Conservation (phyloP, 2,113 vertebrate genomes). For the Dicaeum eximium region DNA sequence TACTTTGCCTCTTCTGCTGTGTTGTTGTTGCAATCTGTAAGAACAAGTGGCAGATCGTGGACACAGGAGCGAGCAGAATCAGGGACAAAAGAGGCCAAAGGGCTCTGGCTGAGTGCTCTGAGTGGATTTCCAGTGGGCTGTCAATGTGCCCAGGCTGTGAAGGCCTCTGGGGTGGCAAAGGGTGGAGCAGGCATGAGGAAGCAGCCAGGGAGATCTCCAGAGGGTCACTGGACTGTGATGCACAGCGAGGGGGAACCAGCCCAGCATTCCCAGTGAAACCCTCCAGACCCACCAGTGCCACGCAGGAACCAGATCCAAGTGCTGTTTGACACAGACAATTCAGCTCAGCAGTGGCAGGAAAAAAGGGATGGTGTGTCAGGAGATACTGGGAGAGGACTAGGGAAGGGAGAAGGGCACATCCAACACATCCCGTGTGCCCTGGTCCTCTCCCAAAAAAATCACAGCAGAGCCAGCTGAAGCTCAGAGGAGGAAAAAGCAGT, state of each 20-base stretch:
- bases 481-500: background rate
- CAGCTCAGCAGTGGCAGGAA: background rate
- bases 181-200: background rate
- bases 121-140: background rate
- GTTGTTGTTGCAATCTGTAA: rapidly evolving
- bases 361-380: background rate
- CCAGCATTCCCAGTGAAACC: background rate
- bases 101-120: background rate
- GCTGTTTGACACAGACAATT: background rate
- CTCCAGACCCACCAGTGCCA: background rate
- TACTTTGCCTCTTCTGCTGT: background rate
- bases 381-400: background rate
- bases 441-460: background rate
- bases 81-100: background rate
- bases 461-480: background rate
- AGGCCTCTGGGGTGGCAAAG: background rate
- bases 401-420: background rate
- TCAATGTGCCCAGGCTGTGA: rapidly evolving
- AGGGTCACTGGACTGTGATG: background rate
- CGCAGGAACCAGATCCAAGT: rapidly evolving
- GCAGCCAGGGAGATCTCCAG: background rate
- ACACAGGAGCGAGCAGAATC: rapidly evolving
- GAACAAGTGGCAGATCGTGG: background rate
- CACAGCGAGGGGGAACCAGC: background rate
- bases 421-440: rapidly evolving